These are phyloP conservation scores for Lagopus leucura DNA, from an alignment of 2,113 vertebrate genomes.

Conservation along the genomic window DNA sequence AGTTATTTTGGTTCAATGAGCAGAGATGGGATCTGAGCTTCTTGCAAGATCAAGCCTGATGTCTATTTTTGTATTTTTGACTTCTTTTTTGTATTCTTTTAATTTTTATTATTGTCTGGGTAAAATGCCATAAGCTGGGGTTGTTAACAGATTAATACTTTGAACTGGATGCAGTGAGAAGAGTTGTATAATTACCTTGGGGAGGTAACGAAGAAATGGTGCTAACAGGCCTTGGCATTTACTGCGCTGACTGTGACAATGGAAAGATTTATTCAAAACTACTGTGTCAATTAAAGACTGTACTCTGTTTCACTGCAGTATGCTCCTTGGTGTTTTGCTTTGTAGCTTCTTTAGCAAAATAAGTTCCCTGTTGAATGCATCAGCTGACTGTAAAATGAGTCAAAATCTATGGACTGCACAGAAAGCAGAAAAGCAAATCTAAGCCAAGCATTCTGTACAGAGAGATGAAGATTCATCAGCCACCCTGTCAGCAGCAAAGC, in stretches of 20 bases:
- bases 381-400: conserved; percentile 50
- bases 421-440: conserved; percentile 8
- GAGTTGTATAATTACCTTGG: conserved; percentile 42
- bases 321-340: conserved; percentile 54
- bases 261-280: conserved; percentile 68
- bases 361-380: conserved; percentile 36
- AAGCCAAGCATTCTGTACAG: background rate
- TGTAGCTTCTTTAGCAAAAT: conserved; percentile 57
- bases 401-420: background rate
- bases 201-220: conserved; percentile 58
- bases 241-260: conserved; percentile 9
- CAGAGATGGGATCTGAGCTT: background rate
- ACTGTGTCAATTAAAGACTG: background rate
- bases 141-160: conserved; percentile 16
- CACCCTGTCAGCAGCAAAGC: background rate
- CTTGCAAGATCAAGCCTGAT: background rate
- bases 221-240: conserved; percentile 61
- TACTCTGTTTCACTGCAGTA: conserved; percentile 63
- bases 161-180: background rate
- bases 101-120: background rate
- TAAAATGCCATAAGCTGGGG: background rate
- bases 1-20: conserved; percentile 7
- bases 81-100: background rate
- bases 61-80: background rate
- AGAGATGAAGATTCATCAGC: background rate